These are phyloP conservation scores for Isoperla grammatica DNA, from an alignment of 2,888 invertebrate species.

Conservation along the genomic window DNA sequence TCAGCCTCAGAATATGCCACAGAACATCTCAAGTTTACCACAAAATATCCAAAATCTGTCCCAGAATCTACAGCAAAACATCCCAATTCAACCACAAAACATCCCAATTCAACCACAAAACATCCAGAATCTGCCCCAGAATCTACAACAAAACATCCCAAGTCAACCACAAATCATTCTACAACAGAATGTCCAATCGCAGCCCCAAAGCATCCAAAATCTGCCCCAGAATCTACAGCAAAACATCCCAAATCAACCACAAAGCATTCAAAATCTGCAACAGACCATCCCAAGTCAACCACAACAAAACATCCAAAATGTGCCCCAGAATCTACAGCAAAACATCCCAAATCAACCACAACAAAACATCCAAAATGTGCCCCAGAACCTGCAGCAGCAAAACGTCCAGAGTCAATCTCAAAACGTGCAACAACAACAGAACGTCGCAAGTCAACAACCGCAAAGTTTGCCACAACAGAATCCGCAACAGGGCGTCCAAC, in stretches of 20 bases:
- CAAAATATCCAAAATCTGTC: constrained; percentile 1
- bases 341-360: constrained; percentile 25
- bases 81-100: constrained; percentile 11
- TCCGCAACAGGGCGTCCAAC: not conserved
- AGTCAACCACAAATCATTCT: constrained; percentile 31
- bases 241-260: constrained; percentile 15
- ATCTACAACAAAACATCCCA: constrained; percentile 30
- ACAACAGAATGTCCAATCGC: constrained; percentile 26
- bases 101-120: constrained; percentile 35
- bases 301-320: constrained; percentile 24
- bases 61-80: constrained; percentile 20
- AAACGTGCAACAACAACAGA: constrained; percentile 12
- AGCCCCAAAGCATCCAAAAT: constrained; percentile 35
- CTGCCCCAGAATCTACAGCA: constrained; percentile 29
- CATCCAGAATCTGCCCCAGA: constrained; percentile 24
- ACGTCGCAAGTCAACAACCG: not conserved
- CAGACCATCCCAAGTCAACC: constrained; percentile 36
- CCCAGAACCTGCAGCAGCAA: constrained; percentile 29
- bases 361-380: constrained; percentile 28
- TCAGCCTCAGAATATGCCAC: constrained; percentile 10
- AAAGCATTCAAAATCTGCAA: constrained; percentile 15
- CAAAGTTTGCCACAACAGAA: constrained; percentile 11
- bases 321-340: constrained; percentile 21
- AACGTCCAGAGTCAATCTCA: constrained; percentile 36
- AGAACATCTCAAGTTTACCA: constrained; percentile 9